Evolutionary conservation across 2,888 invertebrate genomes (phyloP).

Genomic region (Uropetala carovei): DNA sequence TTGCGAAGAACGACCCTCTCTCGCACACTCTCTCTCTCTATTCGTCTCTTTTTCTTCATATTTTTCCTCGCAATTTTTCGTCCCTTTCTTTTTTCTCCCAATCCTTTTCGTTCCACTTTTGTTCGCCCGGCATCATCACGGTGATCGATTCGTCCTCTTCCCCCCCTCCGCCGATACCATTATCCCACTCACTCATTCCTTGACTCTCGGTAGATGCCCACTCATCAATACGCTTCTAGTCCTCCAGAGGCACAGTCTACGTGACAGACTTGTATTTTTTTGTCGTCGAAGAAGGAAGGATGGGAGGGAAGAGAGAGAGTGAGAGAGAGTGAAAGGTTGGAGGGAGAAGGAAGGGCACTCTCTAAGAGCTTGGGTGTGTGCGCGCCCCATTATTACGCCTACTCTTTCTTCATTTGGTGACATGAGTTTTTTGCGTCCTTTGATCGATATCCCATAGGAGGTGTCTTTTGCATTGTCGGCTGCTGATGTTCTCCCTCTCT

Average conservation of each 20-base stretch:
- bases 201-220: constrained; percentile 31
- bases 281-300: background rate
- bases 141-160: constrained; percentile 32
- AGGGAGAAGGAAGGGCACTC: background rate
- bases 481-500: constrained; percentile 7
- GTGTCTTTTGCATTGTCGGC: constrained; percentile 42
- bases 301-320: background rate
- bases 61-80: constrained; percentile 3
- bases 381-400: constrained; percentile 46
- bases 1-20: background rate
- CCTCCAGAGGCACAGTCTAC: background rate
- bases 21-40: background rate
- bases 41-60: background rate
- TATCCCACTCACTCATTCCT: background rate
- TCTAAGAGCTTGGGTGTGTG: constrained; percentile 4
- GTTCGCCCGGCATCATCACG: background rate
- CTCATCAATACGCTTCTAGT: constrained; percentile 28
- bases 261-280: background rate
- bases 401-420: constrained; percentile 48
- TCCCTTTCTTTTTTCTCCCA: background rate
- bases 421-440: constrained; percentile 44
- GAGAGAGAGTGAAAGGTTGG: background rate
- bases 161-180: background rate
- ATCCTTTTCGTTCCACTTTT: background rate
- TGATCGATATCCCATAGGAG: constrained; percentile 62